These are phyloP conservation scores for Eupithecia centaureata DNA, from an alignment of 2,888 invertebrate genomes.

Conservation along the genomic window DNA sequence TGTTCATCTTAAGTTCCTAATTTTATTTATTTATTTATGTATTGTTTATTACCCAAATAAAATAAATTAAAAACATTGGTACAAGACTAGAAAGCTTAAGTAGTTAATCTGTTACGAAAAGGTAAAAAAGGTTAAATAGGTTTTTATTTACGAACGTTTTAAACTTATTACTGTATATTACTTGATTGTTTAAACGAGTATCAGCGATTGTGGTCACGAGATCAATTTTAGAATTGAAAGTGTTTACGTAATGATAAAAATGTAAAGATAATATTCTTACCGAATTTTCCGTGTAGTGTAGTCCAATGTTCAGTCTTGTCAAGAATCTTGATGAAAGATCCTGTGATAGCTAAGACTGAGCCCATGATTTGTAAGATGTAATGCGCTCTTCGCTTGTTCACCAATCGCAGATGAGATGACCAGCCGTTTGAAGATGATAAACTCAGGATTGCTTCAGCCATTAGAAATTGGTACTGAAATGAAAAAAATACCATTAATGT, in stretches of 20 bases:
- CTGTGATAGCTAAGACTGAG: slow-evolving; percentile 56
- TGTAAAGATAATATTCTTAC: slow-evolving; percentile 39
- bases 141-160: no score
- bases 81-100: no score
- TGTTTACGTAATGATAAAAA: no score
- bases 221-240: neutral
- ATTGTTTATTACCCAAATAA: no score
- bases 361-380: slow-evolving; percentile 58
- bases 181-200: no score
- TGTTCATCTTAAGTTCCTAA: no score
- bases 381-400: slow-evolving; percentile 56
- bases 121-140: no score
- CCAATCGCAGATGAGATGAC: slow-evolving; percentile 51
- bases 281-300: slow-evolving; percentile 57
- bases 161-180: no score
- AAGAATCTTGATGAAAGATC: slow-evolving; percentile 54
- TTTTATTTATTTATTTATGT: no score
- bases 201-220: neutral
- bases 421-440: slow-evolving; percentile 56
- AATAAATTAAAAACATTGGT: no score
- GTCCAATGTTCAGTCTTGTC: slow-evolving; percentile 54
- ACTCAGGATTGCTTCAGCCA: slow-evolving; percentile 59
- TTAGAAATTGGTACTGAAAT: slow-evolving; percentile 62
- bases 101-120: no score
- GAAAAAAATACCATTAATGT: neutral